Evolutionary conservation across 2,888 invertebrate species (phyloP).

Genomic region (Pyralis farinalis): DNA sequence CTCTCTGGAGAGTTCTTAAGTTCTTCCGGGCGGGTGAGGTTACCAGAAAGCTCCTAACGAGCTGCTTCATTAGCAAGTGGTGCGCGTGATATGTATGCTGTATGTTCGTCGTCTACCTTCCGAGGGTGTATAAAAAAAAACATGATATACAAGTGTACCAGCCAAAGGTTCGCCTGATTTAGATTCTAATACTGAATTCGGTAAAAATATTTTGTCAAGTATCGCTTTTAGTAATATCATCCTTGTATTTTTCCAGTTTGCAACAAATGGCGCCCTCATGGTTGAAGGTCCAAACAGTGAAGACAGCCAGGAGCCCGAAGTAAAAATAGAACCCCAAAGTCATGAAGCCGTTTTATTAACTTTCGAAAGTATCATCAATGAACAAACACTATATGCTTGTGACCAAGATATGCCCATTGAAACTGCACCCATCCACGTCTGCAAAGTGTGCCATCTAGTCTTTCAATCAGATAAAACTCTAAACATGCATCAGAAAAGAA

Average conservation of each 20-base stretch:
- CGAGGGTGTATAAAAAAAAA: too few species aligned
- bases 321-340: conserved; percentile 53
- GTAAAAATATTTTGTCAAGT: too few species aligned
- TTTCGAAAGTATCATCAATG: conserved; percentile 56
- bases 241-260: conserved; percentile 62
- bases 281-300: conserved; percentile 36
- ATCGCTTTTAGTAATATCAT: too few species aligned
- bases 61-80: too few species aligned
- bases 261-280: conserved; percentile 43
- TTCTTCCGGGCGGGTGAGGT: too few species aligned
- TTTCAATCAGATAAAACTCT: conserved; percentile 59
- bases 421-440: conserved; percentile 33
- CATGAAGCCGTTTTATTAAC: conserved; percentile 57
- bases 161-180: too few species aligned
- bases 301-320: conserved; percentile 25
- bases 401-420: conserved; percentile 16
- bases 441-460: conserved; percentile 67
- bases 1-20: too few species aligned
- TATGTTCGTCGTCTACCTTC: too few species aligned
- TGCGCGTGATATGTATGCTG: too few species aligned
- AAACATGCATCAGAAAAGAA: conserved; percentile 58
- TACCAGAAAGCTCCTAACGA: too few species aligned
- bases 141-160: too few species aligned
- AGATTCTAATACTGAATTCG: too few species aligned
- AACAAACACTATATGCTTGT: conserved; percentile 27